Evolutionary conservation across 2,888 invertebrate genomes (phyloP).

Genomic region (Acanthosoma haemorrhoidale): DNA sequence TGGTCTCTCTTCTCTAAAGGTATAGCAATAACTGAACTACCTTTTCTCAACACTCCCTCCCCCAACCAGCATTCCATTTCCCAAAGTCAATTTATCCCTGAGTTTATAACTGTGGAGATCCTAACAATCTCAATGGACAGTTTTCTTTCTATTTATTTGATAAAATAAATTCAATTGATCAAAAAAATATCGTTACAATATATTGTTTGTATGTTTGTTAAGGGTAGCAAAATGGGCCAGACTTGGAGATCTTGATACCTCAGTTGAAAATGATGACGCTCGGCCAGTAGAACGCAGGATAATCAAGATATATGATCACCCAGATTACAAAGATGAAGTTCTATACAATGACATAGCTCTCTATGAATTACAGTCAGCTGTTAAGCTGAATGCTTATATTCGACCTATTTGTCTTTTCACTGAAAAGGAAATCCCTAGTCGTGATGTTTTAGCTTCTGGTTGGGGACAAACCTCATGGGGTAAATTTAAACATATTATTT

Average conservation of each 20-base stretch:
- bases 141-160: no score
- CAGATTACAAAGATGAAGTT: constrained; percentile 12
- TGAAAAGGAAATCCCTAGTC: neutral
- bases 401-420: constrained; percentile 33
- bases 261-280: constrained; percentile 25
- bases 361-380: constrained; percentile 29
- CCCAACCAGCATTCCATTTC: no score
- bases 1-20: no score
- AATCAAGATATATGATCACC: constrained; percentile 28
- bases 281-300: constrained; percentile 23
- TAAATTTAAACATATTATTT: neutral
- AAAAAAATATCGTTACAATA: no score
- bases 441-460: constrained; percentile 15
- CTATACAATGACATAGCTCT: constrained; percentile 35
- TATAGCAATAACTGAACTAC: no score
- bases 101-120: no score
- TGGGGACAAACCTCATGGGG: constrained; percentile 30
- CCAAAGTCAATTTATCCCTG: no score
- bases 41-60: no score
- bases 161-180: no score
- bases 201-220: neutral
- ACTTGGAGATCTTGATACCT: constrained; percentile 33
- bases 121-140: no score
- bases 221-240: constrained; percentile 29
- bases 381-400: constrained; percentile 26